Evolutionary conservation across 2,113 vertebrate genomes (phyloP), one percentile per base, ranked within the genome.

Genomic region (Garra rufa): DNA sequence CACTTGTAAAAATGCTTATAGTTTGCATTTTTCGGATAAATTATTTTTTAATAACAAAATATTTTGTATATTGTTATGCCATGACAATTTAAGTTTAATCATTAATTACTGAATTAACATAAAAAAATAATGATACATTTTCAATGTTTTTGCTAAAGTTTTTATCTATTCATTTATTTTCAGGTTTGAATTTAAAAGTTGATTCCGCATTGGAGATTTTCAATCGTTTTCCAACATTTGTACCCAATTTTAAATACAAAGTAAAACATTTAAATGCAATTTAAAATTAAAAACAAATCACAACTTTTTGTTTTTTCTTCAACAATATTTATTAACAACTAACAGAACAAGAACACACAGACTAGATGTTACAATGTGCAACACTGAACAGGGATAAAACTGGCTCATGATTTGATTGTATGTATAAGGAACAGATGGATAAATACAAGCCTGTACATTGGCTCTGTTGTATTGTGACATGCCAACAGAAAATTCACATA

Each of bases 291-390:
- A 50, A 24, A 79, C 17, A 28, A 28, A 63, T 44, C 59, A 30
- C 50, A 59, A 26, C 15, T 74, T 30, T 41, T 63, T 59, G 19
- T 10, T 63, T 67, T 73, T 87, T 89, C 90, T 84, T 90, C 63
- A 76, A 85, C 85, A 65, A 85, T 83, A 80, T 93, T 94, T 93
- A 94, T 93, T 93, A 89, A 90, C 76, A 69, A 71, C 87, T 90
- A 92, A 92, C 78, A 85, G 81, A 83, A 88, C 70, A 85, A 80
- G 90, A 81, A 89, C 86, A 88, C 69, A 77, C 13, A 82, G 85
- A 84, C 86, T 78, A 87, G 76, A 83, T 81, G 89, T 88, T 89
- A 91, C 83, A 86, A 70, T 87, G 83, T 90, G 89, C 86, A 89
- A 88, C 41, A 76, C 48, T 41, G 6, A 74, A 82, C 78, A 82